Evolutionary conservation across 1,140 invertebrate species (phyloP).

Genomic region (Zophobas atratus): DNA sequence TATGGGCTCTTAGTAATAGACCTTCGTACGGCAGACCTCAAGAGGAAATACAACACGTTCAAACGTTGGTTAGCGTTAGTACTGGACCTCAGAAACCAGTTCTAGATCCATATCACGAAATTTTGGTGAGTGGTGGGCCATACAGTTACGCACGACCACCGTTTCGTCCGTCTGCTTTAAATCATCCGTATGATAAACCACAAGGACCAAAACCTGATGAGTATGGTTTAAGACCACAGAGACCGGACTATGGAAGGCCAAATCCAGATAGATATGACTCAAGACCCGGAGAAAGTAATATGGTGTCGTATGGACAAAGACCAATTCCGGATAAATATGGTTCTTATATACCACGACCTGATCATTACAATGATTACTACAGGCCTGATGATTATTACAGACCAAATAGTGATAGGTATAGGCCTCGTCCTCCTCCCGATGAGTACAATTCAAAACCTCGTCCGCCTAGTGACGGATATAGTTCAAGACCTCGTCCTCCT

Average conservation of each 20-base stretch:
- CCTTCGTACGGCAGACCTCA: constrained; percentile 32
- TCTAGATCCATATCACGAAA: constrained; percentile 20
- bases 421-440: too few relatives aligned
- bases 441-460: neutral
- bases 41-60: constrained; percentile 15
- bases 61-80: constrained; percentile 31
- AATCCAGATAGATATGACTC: constrained; percentile 10
- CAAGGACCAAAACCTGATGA: constrained; percentile 31
- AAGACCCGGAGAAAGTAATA: constrained; percentile 9
- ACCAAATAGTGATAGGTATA: neutral
- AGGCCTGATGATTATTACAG: constrained; percentile 11
- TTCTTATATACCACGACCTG: constrained; percentile 57
- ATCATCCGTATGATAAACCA: constrained; percentile 39
- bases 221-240: constrained; percentile 44
- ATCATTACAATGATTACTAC: constrained; percentile 47
- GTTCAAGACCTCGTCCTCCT: too few relatives aligned
- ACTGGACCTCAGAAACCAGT: constrained; percentile 29
- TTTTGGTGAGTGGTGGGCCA: constrained; percentile 3
- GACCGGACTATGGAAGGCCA: neutral
- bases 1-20: constrained; percentile 8
- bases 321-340: constrained; percentile 52
- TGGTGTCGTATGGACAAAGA: neutral
- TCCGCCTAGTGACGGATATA: neutral
- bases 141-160: constrained; percentile 28
- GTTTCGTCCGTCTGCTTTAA: constrained; percentile 21